Evolutionary conservation across 1,140 invertebrate genomes (phyloP), one percentile per base, ranked within the genome.

Genomic region (Drepana arcuata): DNA sequence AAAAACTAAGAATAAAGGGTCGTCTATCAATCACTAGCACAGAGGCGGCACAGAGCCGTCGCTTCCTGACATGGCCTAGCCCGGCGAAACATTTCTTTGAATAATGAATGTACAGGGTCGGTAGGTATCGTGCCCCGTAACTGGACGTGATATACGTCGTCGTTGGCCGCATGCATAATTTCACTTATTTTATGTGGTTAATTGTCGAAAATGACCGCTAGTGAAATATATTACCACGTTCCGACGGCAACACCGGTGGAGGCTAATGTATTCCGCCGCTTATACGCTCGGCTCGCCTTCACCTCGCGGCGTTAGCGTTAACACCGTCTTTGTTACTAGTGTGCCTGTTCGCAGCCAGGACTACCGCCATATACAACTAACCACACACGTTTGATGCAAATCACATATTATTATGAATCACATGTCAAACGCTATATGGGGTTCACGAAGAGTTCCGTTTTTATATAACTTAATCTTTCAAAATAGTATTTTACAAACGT

Each of bases 181-280:
- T 79, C 74, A 79, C 78, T 82, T 79, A 82, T 82, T 82, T 82
- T 79, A 82, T 82, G 78, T 79, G 71, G 78, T 79, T 82, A 82
- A 82, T 82, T 82, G 78, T 82, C 78, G 74, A 82, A 79, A 82
- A 82, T 79, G 74, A 82, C 78, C 78, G 68, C 69, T 36, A 60
- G 73, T 72, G 70, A 82, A 82, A 82, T 82, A 82, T 78, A 79
- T 78, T 81, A 74, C 56, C 52, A 51, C 52, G 64, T 51, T 60
- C 57, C 59, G 41, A 60, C 60, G 66, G 61, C 66, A 54, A 60
- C 66, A 59, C 64, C 45, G 54, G 60, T 61, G 53, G 55, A 50
- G 58, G 60, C 53, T 78, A 81, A 81, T 81, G 61, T 81, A 81
- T 81, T 79, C 74, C 55, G 48, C 52, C 56, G 56, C 60, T 66